phyloP scores from a whole-genome alignment of 2,888 invertebrate species.

The Parnassius mnemosyne region DNA sequence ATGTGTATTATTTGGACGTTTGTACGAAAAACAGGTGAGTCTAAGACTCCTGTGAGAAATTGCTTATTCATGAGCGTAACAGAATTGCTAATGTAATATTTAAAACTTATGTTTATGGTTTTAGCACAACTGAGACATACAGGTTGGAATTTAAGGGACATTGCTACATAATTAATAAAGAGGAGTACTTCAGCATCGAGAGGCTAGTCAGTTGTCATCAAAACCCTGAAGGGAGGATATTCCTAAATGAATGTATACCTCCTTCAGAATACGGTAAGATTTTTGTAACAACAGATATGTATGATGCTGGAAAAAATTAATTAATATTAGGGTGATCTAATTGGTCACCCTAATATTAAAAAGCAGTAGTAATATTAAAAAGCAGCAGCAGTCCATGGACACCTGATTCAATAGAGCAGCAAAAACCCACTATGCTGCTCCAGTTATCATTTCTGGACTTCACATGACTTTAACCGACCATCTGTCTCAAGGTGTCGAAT shows the following conservation, averaged over 20 bases:
- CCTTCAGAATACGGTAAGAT: slow-evolving; percentile 91
- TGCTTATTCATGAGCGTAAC: background rate
- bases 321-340: too few relatives aligned
- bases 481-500: too few relatives aligned
- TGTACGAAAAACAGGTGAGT: slow-evolving; percentile 86
- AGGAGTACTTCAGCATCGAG: slow-evolving; percentile 82
- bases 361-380: too few relatives aligned
- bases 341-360: too few relatives aligned
- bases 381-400: too few relatives aligned
- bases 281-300: background rate
- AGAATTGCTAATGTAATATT: background rate
- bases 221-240: slow-evolving; percentile 81
- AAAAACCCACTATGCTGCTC: too few relatives aligned
- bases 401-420: too few relatives aligned
- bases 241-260: slow-evolving; percentile 87
- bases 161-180: slow-evolving; percentile 76
- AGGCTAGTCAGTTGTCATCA: slow-evolving; percentile 83
- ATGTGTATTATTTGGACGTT: slow-evolving; percentile 90
- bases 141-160: slow-evolving; percentile 80
- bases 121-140: slow-evolving; percentile 84
- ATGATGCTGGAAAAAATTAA: too few relatives aligned
- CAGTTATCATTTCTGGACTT: too few relatives aligned
- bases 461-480: too few relatives aligned
- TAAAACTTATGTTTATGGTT: slow-evolving; percentile 32
- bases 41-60: slow-evolving; percentile 1